Evolutionary conservation across 1,140 invertebrate species (phyloP), one percentile per base, ranked within the genome.

Genomic region (Bombus pascuorum): DNA sequence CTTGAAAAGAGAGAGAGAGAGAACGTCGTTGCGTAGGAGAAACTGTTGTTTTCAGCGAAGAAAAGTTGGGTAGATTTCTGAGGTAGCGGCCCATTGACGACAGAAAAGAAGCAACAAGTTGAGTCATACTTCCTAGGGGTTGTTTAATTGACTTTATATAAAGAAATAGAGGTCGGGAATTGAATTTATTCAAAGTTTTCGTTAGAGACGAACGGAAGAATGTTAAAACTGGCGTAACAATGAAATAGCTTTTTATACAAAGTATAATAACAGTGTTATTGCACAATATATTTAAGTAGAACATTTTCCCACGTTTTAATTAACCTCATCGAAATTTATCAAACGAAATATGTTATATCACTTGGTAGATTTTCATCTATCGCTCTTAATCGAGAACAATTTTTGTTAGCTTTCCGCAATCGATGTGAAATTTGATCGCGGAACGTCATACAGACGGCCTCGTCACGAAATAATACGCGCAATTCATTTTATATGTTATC

Each of bases 401-500:
- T 72, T 62, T 57, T 15, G n/a, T 78, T 32, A 62, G 25, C 70
- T 34, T n/a, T 59, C n/a, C n/a, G 39, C 25, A 18, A 39, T n/a
- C 25, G 25, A 81, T 28, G 39, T 34, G 12, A 47, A 74, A 62
- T 73, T 65, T 59, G 71, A 82, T 73, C 39, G 53, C 8, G 34
- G 8, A 37, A 59, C 37, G 47, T 73, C 44, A 53, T 32, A 75
- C 22, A 3, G 28, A 32, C 9, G 22, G 32, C 12, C 22, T 42
- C 28, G 37, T 66, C 57, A 18, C 59, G 76, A 68, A 76, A 65
- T 65, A 59, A 34, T 57, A 37, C 62, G 72, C 34, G 73, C 73
- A 34, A 77, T 78, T 83, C 62, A 71, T 83, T 83, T 82, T 65
- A 34, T 37, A 44, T 22, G 9, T 39, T 10, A 74, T 62, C n/a